Evolutionary conservation across 1,140 invertebrate genomes (phyloP).

Genomic region (Papilio machaon): DNA sequence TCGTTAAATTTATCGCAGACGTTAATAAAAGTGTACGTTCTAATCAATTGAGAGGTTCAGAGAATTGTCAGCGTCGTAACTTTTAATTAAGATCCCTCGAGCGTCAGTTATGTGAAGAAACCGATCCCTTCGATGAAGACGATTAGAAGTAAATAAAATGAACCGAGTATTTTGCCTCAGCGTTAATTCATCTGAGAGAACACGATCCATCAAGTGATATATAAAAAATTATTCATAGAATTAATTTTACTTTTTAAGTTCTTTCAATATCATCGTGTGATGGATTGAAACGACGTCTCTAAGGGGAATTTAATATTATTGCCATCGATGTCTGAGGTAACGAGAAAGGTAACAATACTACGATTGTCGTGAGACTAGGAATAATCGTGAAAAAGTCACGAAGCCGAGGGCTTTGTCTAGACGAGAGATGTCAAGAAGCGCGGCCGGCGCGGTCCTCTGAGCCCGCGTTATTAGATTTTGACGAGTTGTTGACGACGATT

Average conservation of each 20-base stretch:
- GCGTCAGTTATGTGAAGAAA: slow-evolving; percentile 13
- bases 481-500: slow-evolving; percentile 70
- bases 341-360: slow-evolving; percentile 60
- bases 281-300: slow-evolving; percentile 58
- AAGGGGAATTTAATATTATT: slow-evolving; percentile 72
- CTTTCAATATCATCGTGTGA: slow-evolving; percentile 64
- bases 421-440: slow-evolving; percentile 64
- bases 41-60: slow-evolving; percentile 15
- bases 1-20: slow-evolving; percentile 19
- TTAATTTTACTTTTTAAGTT: slow-evolving; percentile 55
- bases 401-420: slow-evolving; percentile 71
- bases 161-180: not conserved
- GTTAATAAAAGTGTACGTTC: slow-evolving; percentile 19
- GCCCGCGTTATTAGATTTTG: slow-evolving; percentile 74
- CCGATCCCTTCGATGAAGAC: not conserved
- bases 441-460: slow-evolving; percentile 58
- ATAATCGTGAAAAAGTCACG: slow-evolving; percentile 74
- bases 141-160: slow-evolving; percentile 23
- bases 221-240: slow-evolving; percentile 46
- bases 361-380: slow-evolving; percentile 70
- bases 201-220: slow-evolving; percentile 11
- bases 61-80: slow-evolving; percentile 21
- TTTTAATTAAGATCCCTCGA: slow-evolving; percentile 14
- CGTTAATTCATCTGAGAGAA: slow-evolving; percentile 7
- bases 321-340: slow-evolving; percentile 61